Percentiles rank a stretch among this genome's conserved stretches.
These are phyloP conservation scores for Phoxinus phoxinus DNA, from an alignment of 2,113 vertebrate genomes.

Conservation along the genomic window DNA sequence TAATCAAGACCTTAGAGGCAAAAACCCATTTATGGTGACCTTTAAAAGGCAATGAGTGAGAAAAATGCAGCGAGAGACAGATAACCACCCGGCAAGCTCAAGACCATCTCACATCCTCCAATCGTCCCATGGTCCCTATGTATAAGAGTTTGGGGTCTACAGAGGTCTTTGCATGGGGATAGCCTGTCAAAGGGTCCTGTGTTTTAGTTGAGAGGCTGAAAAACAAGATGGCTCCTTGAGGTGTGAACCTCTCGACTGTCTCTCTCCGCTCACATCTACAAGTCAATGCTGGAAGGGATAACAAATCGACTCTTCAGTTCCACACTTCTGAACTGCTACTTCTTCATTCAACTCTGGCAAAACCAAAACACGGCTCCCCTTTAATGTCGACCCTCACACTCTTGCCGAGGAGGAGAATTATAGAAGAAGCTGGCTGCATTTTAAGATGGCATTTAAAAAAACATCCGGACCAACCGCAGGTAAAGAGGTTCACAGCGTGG, in stretches of 20 bases:
- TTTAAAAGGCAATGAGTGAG: conserved; percentile 59
- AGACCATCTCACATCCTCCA: conserved; percentile 23
- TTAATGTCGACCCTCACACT: conserved; percentile 50
- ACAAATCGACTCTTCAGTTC: conserved; percentile 65
- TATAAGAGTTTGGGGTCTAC: conserved; percentile 1
- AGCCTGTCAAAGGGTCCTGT: conserved; percentile 1
- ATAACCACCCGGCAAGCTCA: conserved; percentile 17
- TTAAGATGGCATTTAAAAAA: conserved; percentile 78
- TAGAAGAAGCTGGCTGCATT: conserved; percentile 64
- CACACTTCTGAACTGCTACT: conserved; percentile 29
- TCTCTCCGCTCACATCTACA: conserved; percentile 44
- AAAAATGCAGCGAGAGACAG: conserved; percentile 26
- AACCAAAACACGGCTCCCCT: conserved; percentile 31
- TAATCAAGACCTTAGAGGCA: conserved; percentile 58
- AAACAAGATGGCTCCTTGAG: conserved; percentile 24
- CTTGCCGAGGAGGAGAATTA: conserved; percentile 64
- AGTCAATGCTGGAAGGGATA: conserved; percentile 63
- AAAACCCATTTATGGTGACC: conserved; percentile 64
- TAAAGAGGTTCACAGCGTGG: conserved; percentile 67
- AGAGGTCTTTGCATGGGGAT: neutral
- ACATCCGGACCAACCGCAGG: conserved; percentile 62
- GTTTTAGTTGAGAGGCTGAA: conserved; percentile 47
- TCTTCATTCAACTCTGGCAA: conserved; percentile 23
- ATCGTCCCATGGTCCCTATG: neutral
- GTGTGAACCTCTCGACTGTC: neutral